Percentiles rank a stretch among this genome's conserved stretches.
These are phyloP conservation scores for Rhabdomys dilectus DNA, from an alignment of 2,113 vertebrate genomes.

Conservation along the genomic window DNA sequence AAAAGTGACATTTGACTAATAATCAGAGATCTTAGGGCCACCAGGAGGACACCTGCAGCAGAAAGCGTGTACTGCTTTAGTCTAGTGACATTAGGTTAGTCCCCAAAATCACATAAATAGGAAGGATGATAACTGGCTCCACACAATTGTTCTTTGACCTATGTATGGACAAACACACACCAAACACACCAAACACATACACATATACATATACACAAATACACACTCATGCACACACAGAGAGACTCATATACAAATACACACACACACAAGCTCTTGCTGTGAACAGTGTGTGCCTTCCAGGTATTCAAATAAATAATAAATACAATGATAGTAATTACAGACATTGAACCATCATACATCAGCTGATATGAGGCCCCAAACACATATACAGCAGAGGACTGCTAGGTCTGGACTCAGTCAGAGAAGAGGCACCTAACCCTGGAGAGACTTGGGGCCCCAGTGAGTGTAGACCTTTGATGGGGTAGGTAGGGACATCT, in stretches of 20 bases:
- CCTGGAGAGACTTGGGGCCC: too few species aligned
- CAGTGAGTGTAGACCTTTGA: too few species aligned
- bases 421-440: too few species aligned
- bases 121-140: neutral
- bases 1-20: neutral
- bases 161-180: neutral
- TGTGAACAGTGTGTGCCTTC: neutral
- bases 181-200: neutral
- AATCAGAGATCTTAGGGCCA: neutral
- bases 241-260: neutral
- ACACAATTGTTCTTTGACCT: neutral
- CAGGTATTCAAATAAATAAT: neutral
- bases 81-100: neutral
- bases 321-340: neutral
- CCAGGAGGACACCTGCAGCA: neutral
- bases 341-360: too few species aligned
- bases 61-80: too few species aligned
- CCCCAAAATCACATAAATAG: neutral
- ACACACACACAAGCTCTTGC: neutral
- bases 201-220: neutral
- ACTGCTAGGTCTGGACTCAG: too few species aligned
- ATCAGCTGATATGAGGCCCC: too few species aligned
- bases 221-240: neutral
- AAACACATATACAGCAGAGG: too few species aligned
- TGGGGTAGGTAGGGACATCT: too few species aligned